Evolutionary conservation across 2,113 vertebrate species (phyloP).

Genomic region (Pithys albifrons): DNA sequence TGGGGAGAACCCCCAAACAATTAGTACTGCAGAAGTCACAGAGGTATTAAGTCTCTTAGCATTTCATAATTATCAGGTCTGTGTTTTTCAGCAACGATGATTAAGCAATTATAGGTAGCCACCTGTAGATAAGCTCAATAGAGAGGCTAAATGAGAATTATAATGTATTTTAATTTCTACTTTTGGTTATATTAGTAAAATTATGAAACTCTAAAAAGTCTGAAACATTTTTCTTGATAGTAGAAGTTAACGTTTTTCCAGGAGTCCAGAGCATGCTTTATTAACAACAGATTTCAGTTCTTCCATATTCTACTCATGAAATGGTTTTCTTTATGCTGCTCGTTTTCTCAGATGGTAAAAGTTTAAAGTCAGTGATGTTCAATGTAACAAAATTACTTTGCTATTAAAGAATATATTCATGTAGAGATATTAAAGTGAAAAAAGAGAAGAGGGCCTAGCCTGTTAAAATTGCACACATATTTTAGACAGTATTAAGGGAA

Average conservation of each 20-base stretch:
- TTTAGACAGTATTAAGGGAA: not conserved
- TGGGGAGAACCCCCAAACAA: not conserved
- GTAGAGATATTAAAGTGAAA: not conserved
- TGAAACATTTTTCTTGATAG: not conserved
- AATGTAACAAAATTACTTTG: not conserved
- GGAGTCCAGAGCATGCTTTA: not conserved
- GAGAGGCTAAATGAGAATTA: not conserved
- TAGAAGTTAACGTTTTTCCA: not conserved
- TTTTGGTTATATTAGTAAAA: not conserved
- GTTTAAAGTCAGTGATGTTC: not conserved
- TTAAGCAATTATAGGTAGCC: not conserved
- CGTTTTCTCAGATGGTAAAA: slow-evolving; percentile 5
- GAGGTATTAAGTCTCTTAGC: not conserved
- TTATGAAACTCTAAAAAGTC: not conserved
- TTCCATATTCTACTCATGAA: not conserved
- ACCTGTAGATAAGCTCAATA: not conserved
- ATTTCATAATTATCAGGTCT: slow-evolving; percentile 29
- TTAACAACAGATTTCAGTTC: not conserved
- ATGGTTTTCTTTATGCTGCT: not conserved
- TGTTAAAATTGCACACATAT: not conserved
- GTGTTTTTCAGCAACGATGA: not conserved
- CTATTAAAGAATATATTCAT: not conserved
- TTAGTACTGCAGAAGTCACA: not conserved
- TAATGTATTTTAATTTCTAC: not conserved
- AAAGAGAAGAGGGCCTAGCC: not conserved